phyloP scores from a whole-genome alignment of 2,888 invertebrate species.

The Acanthoscelides obtectus region DNA sequence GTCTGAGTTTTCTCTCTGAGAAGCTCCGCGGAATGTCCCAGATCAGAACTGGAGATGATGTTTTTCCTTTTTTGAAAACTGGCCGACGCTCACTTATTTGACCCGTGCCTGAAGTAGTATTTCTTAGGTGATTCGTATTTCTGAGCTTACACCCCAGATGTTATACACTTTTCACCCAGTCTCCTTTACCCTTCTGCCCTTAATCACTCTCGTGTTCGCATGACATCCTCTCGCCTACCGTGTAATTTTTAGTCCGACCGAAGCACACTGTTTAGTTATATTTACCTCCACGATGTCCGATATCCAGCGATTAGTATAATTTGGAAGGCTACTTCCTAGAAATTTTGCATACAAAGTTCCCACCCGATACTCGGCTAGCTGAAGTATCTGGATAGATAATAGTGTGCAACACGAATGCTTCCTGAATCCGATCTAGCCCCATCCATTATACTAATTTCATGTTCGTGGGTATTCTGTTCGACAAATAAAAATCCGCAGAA shows the following conservation, averaged over 20 bases:
- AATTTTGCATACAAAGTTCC: conserved; percentile 21
- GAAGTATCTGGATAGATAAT: conserved; percentile 12
- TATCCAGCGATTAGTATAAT: conserved; percentile 15
- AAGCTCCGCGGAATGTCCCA: too few species aligned
- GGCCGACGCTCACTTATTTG: too few species aligned
- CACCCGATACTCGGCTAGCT: conserved; percentile 14
- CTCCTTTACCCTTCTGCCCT: too few species aligned
- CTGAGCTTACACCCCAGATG: too few species aligned
- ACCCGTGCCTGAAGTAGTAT: too few species aligned
- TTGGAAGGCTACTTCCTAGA: conserved; percentile 20
- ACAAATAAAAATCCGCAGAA: conserved; percentile 3
- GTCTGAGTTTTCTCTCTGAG: too few species aligned
- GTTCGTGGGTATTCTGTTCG: conserved; percentile 16
- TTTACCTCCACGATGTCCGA: neutral
- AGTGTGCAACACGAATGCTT: conserved; percentile 19
- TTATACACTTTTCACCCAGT: too few species aligned
- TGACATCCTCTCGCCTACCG: neutral
- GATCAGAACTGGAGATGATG: too few species aligned
- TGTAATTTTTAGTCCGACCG: neutral
- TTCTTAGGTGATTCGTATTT: too few species aligned
- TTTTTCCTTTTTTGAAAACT: too few species aligned
- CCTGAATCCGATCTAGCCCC: conserved; percentile 15
- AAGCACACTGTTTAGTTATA: conserved; percentile 2
- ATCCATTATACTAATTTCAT: conserved; percentile 13
- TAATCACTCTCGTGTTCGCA: neutral